These are phyloP conservation scores for Pristionchus fissidentatus DNA, from an alignment of 2,888 invertebrate genomes.

Conservation along the genomic window DNA sequence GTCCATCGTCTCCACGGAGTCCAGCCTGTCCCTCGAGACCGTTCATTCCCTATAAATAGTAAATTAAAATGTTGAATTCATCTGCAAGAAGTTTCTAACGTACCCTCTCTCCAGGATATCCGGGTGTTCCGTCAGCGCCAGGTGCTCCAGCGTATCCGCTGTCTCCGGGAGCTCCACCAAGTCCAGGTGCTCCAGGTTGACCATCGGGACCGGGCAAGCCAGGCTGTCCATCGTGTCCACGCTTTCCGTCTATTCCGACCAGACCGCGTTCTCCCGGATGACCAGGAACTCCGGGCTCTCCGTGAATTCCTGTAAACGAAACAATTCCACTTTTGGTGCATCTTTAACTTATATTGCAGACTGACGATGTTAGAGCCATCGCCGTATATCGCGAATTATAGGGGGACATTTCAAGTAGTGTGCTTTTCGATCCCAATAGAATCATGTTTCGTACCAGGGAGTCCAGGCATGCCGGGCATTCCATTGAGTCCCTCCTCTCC, in stretches of 20 bases:
- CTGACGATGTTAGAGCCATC: too few relatives aligned
- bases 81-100: neutral
- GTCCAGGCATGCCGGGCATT: constrained; percentile 66
- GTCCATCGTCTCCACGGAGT: constrained; percentile 79
- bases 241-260: constrained; percentile 67
- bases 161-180: constrained; percentile 66
- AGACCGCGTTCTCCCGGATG: constrained; percentile 63
- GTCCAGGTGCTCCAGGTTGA: constrained; percentile 63
- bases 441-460: constrained; percentile 54
- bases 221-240: constrained; percentile 56
- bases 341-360: constrained; percentile 51
- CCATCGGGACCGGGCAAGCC: constrained; percentile 67
- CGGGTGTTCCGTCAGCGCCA: constrained; percentile 77
- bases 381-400: too few relatives aligned
- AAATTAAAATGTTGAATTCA: constrained; percentile 6
- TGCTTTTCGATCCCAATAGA: neutral
- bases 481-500: constrained; percentile 67
- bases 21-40: constrained; percentile 60
- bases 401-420: too few relatives aligned
- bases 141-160: constrained; percentile 60
- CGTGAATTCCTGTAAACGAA: constrained; percentile 79
- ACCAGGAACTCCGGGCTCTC: constrained; percentile 61
- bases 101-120: constrained; percentile 58
- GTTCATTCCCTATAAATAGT: constrained; percentile 61
- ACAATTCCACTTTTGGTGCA: constrained; percentile 78